A percentile compares a stretch with the other conserved stretches of the same genome.
Conservation (phyloP, 2,113 vertebrate species). For the Aspidoscelis tigris region DNA sequence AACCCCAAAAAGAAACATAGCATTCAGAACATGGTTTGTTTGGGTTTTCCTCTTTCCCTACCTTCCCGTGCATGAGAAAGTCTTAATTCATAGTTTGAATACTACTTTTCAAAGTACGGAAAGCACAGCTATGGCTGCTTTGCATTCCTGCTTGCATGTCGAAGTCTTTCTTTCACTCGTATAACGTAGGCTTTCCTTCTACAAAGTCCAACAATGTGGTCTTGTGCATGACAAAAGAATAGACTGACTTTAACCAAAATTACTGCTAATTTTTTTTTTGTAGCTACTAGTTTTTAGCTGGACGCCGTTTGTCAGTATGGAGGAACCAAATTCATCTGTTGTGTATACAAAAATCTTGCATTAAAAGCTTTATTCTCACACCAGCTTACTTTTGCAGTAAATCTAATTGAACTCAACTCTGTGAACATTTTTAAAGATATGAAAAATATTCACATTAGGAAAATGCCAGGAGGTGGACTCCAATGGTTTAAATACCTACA, state of each 20-base stretch:
- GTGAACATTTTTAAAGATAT: too few species aligned
- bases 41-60: not conserved
- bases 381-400: not conserved
- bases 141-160: not conserved
- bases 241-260: too few species aligned
- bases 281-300: not conserved
- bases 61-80: not conserved
- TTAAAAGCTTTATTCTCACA: not conserved
- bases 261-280: not conserved
- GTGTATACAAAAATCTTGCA: too few species aligned
- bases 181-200: not conserved
- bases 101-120: not conserved
- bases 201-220: not conserved
- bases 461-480: too few species aligned
- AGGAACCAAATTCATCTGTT: not conserved
- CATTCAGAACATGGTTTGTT: not conserved
- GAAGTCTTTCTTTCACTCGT: not conserved
- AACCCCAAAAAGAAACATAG: not conserved
- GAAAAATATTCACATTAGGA: too few species aligned
- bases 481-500: too few species aligned
- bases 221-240: not conserved
- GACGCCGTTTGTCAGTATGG: too few species aligned
- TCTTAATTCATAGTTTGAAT: not conserved
- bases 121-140: not conserved
- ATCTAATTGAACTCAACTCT: not conserved